Percentiles rank a stretch among this genome's conserved stretches.
Evolutionary conservation across 35 echinoderm and acorn worm species (phyloP).

Genomic region (Acanthaster planci): DNA sequence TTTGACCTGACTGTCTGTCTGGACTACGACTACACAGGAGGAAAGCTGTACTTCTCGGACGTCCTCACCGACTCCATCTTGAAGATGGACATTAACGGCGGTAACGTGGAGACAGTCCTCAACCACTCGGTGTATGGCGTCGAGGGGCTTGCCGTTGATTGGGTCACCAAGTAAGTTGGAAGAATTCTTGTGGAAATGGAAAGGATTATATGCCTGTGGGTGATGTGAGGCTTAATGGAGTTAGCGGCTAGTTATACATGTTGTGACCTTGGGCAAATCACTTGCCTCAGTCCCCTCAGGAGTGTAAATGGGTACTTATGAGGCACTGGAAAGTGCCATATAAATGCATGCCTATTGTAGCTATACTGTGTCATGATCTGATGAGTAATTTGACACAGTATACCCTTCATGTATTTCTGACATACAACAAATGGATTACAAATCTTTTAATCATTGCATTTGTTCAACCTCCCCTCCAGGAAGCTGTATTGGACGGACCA

Average conservation of each 20-base stretch:
- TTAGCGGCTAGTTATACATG: no score
- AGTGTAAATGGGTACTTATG: background rate
- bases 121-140: conserved; percentile 19
- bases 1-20: conserved; percentile 24
- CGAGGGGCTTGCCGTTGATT: conserved; percentile 77
- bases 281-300: no score
- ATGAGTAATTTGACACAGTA: background rate
- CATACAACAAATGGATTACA: no score
- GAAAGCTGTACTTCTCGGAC: conserved; percentile 59
- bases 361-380: background rate
- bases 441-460: no score
- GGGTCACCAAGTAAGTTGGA: conserved; percentile 73
- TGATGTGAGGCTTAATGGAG: no score
- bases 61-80: background rate
- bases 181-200: background rate
- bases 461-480: background rate
- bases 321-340: no score
- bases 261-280: no score
- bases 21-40: conserved; percentile 63
- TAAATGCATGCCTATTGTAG: background rate
- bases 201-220: no score
- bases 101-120: conserved; percentile 39
- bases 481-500: conserved; percentile 88
- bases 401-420: background rate
- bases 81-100: conserved; percentile 56